Percentiles rank a stretch among this genome's conserved stretches.
These are phyloP conservation scores for Platypus cylindrus DNA, from an alignment of 2,888 invertebrate species.

Conservation along the genomic window DNA sequence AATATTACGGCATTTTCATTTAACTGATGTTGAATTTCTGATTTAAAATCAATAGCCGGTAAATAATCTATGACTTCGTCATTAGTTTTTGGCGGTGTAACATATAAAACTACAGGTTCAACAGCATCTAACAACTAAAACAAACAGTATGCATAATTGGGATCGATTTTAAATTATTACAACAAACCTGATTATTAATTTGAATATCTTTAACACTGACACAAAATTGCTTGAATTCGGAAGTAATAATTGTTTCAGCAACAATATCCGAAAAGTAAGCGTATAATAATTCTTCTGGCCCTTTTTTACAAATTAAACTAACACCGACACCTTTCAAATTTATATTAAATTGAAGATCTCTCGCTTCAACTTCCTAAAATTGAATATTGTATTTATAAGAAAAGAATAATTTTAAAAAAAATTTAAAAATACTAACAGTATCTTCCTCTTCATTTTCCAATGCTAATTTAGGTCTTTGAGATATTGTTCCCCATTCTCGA, in stretches of 20 bases:
- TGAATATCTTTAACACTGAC: conserved; percentile 70
- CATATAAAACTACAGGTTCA: conserved; percentile 73
- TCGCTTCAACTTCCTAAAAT: conserved; percentile 1
- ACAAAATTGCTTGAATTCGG: conserved; percentile 46
- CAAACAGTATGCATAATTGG: conserved; percentile 4
- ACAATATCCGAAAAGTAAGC: conserved; percentile 53
- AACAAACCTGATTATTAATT: conserved; percentile 59
- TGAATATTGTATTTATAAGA: not conserved
- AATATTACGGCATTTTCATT: conserved; percentile 70
- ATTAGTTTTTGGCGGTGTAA: conserved; percentile 39
- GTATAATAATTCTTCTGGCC: conserved; percentile 72
- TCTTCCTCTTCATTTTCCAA: conserved; percentile 8
- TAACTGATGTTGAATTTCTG: conserved; percentile 56
- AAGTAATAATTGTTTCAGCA: conserved; percentile 46
- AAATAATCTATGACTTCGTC: conserved; percentile 39
- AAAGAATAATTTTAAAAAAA: not conserved
- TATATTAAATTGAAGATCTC: conserved; percentile 50
- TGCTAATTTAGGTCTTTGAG: conserved; percentile 35
- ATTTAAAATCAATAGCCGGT: conserved; percentile 68
- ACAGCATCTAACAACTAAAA: conserved; percentile 73
- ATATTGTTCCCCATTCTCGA: conserved; percentile 41
- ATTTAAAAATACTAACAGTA: conserved; percentile 3
- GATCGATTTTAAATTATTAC: not conserved
- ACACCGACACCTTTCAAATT: conserved; percentile 56
- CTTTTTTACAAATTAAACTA: conserved; percentile 61